Evolutionary conservation across 2,113 vertebrate species (phyloP).

Genomic region (Polyodon spathula): DNA sequence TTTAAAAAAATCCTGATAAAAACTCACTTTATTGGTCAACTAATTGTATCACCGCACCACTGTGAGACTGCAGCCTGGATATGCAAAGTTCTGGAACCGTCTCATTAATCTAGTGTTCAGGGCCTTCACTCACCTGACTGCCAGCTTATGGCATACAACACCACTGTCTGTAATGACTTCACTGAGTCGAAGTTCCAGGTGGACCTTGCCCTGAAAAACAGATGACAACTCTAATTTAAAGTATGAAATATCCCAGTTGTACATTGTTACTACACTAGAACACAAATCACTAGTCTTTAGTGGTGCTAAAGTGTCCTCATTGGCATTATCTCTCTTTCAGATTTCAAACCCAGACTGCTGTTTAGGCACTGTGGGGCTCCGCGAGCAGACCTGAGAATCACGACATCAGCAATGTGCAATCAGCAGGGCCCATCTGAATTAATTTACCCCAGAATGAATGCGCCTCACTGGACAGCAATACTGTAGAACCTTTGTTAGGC

Average conservation of each 20-base stretch:
- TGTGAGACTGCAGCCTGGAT: neutral
- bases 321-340: too few species aligned
- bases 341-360: too few species aligned
- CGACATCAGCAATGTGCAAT: slow-evolving; percentile 53
- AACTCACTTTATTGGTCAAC: too few species aligned
- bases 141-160: slow-evolving; percentile 84
- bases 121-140: slow-evolving; percentile 68
- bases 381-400: slow-evolving; percentile 41
- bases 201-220: slow-evolving; percentile 83
- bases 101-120: neutral
- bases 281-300: too few species aligned
- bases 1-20: too few species aligned
- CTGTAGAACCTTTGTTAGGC: too few species aligned
- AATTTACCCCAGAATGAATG: slow-evolving; percentile 15
- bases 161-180: slow-evolving; percentile 95
- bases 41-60: too few species aligned
- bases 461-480: too few species aligned
- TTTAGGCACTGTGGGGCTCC: slow-evolving; percentile 1
- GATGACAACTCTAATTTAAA: slow-evolving; percentile 12
- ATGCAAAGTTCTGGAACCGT: neutral
- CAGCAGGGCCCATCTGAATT: slow-evolving; percentile 18
- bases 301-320: too few species aligned
- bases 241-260: too few species aligned
- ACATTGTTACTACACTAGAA: too few species aligned
- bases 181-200: slow-evolving; percentile 87